Base-by-base conservation (phyloP, 2,797 vertebrate species). In the Crocidura indochinensis region DNA sequence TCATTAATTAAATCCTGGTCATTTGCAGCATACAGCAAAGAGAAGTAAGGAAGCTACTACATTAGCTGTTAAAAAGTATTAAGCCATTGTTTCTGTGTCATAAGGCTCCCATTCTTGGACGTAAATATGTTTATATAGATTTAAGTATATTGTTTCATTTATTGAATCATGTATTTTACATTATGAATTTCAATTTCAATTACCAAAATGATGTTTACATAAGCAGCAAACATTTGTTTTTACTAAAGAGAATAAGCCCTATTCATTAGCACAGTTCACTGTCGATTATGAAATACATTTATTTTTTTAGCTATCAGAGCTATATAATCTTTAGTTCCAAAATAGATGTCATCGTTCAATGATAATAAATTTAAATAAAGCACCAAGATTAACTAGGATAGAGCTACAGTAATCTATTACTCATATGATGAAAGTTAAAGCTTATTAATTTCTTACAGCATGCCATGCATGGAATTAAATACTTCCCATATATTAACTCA, bases 221-320 rank as follows among this genome's bases (percentile, higher is more conserved):
- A 96, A 91, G 62, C 84, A 91, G 44, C 65, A 92, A 81, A 74
- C 69, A 87, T 90, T 92, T 95, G 31, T 95, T 97, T 97, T 96
- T 88, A 94, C 71, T 91, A 62, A 53, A 94, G 12, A 78, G 47
- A 95, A 15, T 94, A 88, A 95, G 89, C 95, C 65, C 75, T 94
- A 47, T 74, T 96, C 91, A 95, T 96, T 93, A 96, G 68, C 67
- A 81, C 49, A 76, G n/a, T 56, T 97, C 89, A 88, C 47, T 88
- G 91, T 47, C 87, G 94, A 73, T 94, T 95, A 92, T 76, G 89
- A 95, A 95, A 88, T 83, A 94, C 44, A 62, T 96, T 91, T 84
- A 84, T 94, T 94, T 93, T 95, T 93, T 95, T 88, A 76, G 94
- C 5, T 68, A 88, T 93, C 0, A 1, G 67, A 93, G 71, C 44